Evolutionary conservation across 2,888 invertebrate genomes (phyloP).

Genomic region (Leptodirus hochenwartii): DNA sequence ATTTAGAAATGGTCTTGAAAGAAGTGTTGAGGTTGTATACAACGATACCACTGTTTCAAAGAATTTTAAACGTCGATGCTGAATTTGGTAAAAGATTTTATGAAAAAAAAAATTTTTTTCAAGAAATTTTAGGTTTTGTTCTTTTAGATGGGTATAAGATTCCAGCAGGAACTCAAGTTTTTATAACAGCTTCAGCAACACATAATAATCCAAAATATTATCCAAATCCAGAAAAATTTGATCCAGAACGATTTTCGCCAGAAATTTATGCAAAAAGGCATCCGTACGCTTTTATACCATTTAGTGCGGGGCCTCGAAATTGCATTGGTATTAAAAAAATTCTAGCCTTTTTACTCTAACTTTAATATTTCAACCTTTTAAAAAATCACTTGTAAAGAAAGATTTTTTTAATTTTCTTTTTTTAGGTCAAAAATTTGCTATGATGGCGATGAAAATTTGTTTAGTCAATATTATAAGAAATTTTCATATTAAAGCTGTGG

Average conservation of each 20-base stretch:
- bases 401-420: slow-evolving; percentile 6
- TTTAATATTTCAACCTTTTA: too few relatives aligned
- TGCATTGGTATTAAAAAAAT: slow-evolving; percentile 21
- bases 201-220: slow-evolving; percentile 8
- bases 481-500: slow-evolving; percentile 6
- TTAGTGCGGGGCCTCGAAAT: slow-evolving; percentile 26
- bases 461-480: slow-evolving; percentile 7
- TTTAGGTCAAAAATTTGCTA: slow-evolving; percentile 9
- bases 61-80: slow-evolving; percentile 8
- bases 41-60: slow-evolving; percentile 10
- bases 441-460: slow-evolving; percentile 8
- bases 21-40: slow-evolving; percentile 11
- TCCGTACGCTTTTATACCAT: slow-evolving; percentile 25
- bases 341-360: too few relatives aligned
- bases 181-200: slow-evolving; percentile 6
- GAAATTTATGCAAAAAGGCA: slow-evolving; percentile 25
- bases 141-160: slow-evolving; percentile 7
- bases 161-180: slow-evolving; percentile 8
- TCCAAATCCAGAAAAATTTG: slow-evolving; percentile 23
- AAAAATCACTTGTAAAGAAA: background rate
- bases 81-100: slow-evolving; percentile 8
- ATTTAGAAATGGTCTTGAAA: slow-evolving; percentile 12
- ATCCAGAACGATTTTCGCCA: slow-evolving; percentile 23
- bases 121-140: background rate
- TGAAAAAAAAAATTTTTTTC: background rate